These are phyloP conservation scores for Clistopyga incitator DNA, from an alignment of 2,888 invertebrate genomes.

Conservation along the genomic window DNA sequence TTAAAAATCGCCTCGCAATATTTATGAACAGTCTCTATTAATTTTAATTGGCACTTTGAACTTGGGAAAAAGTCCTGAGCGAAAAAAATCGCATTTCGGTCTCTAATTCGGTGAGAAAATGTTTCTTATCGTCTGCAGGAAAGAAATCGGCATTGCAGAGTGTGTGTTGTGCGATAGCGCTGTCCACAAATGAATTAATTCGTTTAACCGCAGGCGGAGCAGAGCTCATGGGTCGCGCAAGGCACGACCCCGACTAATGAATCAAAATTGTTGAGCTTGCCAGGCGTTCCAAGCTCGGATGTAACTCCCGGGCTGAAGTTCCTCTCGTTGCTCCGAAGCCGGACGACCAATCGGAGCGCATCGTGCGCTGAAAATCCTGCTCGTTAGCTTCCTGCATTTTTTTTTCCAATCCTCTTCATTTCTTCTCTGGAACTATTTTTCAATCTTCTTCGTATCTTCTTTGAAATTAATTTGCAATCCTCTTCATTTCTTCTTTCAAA, in stretches of 20 bases:
- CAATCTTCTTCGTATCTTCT: no score
- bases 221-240: slow-evolving; percentile 73
- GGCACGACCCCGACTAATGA: slow-evolving; percentile 75
- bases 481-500: background rate
- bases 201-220: slow-evolving; percentile 70
- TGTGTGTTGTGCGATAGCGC: slow-evolving; percentile 34
- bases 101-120: no score
- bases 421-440: background rate
- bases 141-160: background rate
- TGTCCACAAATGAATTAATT: slow-evolving; percentile 74
- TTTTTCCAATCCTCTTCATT: background rate
- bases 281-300: slow-evolving; percentile 12
- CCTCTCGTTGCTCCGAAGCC: background rate
- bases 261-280: slow-evolving; percentile 72
- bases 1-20: no score
- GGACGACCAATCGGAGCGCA: slow-evolving; percentile 18
- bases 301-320: background rate
- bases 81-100: background rate
- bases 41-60: background rate
- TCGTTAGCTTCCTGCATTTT: background rate
- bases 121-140: background rate
- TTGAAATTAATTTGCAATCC: no score
- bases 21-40: background rate
- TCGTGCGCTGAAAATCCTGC: background rate
- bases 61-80: background rate